Conservation (phyloP, 2,888 invertebrate species). For the Eristalis pertinax region DNA sequence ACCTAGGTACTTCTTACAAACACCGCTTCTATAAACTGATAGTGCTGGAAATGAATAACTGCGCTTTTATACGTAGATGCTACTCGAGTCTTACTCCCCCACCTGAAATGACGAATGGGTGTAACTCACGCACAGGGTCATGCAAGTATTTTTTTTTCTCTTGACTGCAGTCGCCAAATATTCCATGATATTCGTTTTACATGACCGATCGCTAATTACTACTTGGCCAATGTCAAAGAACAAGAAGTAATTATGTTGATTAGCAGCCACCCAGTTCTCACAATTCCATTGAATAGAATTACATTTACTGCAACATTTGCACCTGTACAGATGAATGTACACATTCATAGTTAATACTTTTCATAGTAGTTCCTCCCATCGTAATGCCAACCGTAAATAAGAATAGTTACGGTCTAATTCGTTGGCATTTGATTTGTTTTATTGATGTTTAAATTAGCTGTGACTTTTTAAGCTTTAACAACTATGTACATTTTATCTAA, state of each 20-base stretch:
- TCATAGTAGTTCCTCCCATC: no score
- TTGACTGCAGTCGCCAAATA: slow-evolving; percentile 13
- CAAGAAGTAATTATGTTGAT: slow-evolving; percentile 59
- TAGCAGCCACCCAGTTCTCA: slow-evolving; percentile 54
- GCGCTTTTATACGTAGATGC: slow-evolving; percentile 52
- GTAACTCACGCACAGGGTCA: slow-evolving; percentile 35
- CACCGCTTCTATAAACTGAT: slow-evolving; percentile 17
- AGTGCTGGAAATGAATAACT: neutral
- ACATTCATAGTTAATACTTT: no score
- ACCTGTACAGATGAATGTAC: no score
- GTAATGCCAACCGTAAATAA: no score
- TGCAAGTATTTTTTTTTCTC: slow-evolving; percentile 12
- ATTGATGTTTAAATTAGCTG: no score
- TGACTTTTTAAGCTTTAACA: no score
- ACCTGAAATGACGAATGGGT: neutral
- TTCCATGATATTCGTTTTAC: slow-evolving; percentile 74
- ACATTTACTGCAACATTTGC: neutral
- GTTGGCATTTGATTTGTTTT: no score
- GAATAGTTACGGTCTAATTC: no score
- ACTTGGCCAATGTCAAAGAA: slow-evolving; percentile 73
- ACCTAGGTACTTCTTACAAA: neutral
- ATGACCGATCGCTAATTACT: slow-evolving; percentile 79
- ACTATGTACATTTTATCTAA: no score
- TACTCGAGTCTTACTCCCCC: neutral
- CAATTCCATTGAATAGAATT: slow-evolving; percentile 35